Base-by-base conservation (phyloP, 2,113 vertebrate species). In the Vanacampus margaritifer region DNA sequence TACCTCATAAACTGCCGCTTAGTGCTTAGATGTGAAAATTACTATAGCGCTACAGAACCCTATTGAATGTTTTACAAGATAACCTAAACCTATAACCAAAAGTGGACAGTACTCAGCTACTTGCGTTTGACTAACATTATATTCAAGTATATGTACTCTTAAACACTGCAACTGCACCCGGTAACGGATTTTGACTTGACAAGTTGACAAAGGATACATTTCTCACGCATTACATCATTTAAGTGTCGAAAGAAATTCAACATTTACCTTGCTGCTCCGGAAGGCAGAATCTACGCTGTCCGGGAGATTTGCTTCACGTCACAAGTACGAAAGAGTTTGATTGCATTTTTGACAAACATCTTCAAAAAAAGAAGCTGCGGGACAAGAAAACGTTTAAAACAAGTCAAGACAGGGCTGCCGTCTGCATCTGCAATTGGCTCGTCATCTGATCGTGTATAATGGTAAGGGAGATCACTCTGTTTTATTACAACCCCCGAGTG, bases 321-420 rank as follows among this genome's bases (percentile, higher is more conserved):
- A 0, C 26, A 64, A 35, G 28, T 32, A 32, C 86, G 1, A 58
- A 26, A 77, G 0, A 36, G 32, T 64, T 51, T 65, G 0, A 70
- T 4, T 8, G 82, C 26, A 58, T 77, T 86, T 17, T 57, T 81
- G 54, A 73, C 50, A 69, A 88, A 66, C 91, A 91, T 91, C 90
- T 90, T 68, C n/a, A n/a, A 56, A 58, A 43, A 10, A 10, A 35
- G 2, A 0, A 6, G 32, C 9, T 39, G 12, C 1, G 17, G 3
- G 2, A 50, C 13, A 23, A 1, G 19, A 4, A 14, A 23, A 57
- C 16, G 54, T 14, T 10, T 3, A 26, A 54, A 54, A 26, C 12
- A 57, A 32, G 16, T 32, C 14, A 19, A 57, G 16, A 57, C 16
- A 8, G 2, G 28, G 2, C 28, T 32, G 28, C 4, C 28, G 2